These are phyloP conservation scores for Lysandra coridon DNA, from an alignment of 2,888 invertebrate species.

Conservation along the genomic window DNA sequence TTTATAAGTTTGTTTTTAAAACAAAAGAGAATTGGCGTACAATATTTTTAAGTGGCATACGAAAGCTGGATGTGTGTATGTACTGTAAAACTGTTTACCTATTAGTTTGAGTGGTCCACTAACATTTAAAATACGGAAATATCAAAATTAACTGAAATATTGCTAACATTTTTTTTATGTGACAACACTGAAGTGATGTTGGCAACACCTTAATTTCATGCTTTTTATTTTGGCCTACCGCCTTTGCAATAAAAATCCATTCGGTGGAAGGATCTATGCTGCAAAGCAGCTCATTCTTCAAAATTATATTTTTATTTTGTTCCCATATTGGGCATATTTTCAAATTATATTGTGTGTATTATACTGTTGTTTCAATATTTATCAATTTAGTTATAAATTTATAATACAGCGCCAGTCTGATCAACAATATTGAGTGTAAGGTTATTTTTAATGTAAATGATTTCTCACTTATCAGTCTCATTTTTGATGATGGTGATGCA, in stretches of 20 bases:
- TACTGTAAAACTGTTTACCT: background rate
- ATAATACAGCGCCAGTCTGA: background rate
- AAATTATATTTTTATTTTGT: background rate
- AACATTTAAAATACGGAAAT: background rate
- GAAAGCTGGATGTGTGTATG: background rate
- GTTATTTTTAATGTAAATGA: background rate
- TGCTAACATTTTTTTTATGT: background rate
- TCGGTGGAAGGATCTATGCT: background rate
- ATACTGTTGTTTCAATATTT: background rate
- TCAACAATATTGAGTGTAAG: background rate
- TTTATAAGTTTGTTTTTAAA: slow-evolving; percentile 6
- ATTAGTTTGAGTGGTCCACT: background rate
- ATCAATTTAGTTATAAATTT: background rate
- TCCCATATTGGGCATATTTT: background rate
- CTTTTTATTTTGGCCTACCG: background rate
- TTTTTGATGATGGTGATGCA: background rate
- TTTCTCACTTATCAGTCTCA: background rate
- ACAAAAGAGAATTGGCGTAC: background rate
- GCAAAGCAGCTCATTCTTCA: background rate
- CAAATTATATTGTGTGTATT: background rate
- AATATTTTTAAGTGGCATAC: background rate
- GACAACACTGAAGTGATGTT: background rate
- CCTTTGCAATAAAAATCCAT: background rate
- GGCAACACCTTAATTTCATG: background rate
- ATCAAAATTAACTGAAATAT: background rate